Evolutionary conservation across 2,113 vertebrate genomes (phyloP).

Genomic region (Clinocottus analis): DNA sequence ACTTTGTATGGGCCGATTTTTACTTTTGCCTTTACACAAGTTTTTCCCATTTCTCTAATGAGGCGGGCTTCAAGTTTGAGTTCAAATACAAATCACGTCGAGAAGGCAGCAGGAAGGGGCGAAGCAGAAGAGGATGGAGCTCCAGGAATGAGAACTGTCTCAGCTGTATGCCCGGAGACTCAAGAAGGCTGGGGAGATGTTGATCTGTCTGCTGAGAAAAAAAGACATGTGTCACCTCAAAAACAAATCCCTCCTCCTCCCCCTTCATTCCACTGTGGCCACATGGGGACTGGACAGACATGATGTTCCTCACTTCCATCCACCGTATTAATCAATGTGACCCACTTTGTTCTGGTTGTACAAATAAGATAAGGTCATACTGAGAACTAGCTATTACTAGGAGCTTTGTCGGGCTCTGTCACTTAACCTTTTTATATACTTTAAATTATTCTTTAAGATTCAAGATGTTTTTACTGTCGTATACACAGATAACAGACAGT

Average conservation of each 20-base stretch:
- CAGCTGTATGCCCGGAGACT: constrained; percentile 80
- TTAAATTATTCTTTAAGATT: too few relatives aligned
- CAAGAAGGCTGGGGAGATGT: constrained; percentile 64
- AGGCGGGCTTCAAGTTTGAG: constrained; percentile 32
- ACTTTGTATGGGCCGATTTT: not conserved
- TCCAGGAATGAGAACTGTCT: constrained; percentile 62
- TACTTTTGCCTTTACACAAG: not conserved
- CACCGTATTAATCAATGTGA: constrained; percentile 40
- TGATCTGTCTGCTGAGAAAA: constrained; percentile 67
- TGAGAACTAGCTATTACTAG: too few relatives aligned
- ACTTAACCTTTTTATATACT: too few relatives aligned
- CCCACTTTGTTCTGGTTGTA: constrained; percentile 39
- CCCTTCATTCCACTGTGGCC: constrained; percentile 43
- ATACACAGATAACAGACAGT: too few relatives aligned
- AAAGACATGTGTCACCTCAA: constrained; percentile 70
- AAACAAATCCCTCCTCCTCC: constrained; percentile 36
- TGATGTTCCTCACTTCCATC: constrained; percentile 51
- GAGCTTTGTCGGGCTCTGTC: too few relatives aligned
- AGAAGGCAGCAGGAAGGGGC: constrained; percentile 41
- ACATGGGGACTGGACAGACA: constrained; percentile 67
- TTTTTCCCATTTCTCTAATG: constrained; percentile 22
- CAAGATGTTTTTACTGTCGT: too few relatives aligned
- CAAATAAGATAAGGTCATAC: constrained; percentile 25
- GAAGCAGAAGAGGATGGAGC: constrained; percentile 32
- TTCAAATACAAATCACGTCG: constrained; percentile 51